Percentiles rank a stretch among this genome's conserved stretches.
Evolutionary conservation across 2,888 invertebrate species (phyloP).

Genomic region (Rhyacophila evoluta): DNA sequence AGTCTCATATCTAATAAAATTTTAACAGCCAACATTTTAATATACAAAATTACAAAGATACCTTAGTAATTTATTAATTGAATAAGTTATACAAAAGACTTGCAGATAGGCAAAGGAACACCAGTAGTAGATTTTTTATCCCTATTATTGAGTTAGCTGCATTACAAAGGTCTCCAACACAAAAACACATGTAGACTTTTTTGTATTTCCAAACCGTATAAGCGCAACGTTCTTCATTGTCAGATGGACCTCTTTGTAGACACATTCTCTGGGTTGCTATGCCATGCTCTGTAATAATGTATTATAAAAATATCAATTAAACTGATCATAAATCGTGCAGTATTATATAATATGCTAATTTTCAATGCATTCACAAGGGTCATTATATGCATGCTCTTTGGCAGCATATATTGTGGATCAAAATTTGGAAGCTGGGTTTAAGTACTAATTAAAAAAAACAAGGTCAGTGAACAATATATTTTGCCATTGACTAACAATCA

Average conservation of each 20-base stretch:
- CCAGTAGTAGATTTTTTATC: background rate
- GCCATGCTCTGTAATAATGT: constrained; percentile 79
- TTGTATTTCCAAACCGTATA: constrained; percentile 85
- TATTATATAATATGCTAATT: too few relatives aligned
- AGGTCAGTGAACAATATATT: too few relatives aligned
- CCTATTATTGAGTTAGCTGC: constrained; percentile 17
- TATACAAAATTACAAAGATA: background rate
- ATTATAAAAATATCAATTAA: too few relatives aligned
- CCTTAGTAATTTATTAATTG: background rate
- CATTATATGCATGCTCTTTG: too few relatives aligned
- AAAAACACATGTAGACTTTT: constrained; percentile 92
- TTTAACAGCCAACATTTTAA: background rate
- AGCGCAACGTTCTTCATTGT: constrained; percentile 90
- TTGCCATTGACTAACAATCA: too few relatives aligned
- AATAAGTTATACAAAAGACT: background rate
- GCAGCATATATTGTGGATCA: too few relatives aligned
- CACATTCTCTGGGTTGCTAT: constrained; percentile 90
- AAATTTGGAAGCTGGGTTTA: too few relatives aligned
- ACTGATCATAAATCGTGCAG: too few relatives aligned
- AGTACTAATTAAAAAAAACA: too few relatives aligned
- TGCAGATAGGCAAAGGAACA: background rate
- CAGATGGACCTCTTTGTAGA: constrained; percentile 87
- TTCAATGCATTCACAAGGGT: too few relatives aligned
- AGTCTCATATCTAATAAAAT: background rate
- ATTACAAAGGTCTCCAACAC: constrained; percentile 91